These are phyloP conservation scores for Tridacna crocea DNA, from an alignment of 2,888 invertebrate genomes.

Conservation along the genomic window DNA sequence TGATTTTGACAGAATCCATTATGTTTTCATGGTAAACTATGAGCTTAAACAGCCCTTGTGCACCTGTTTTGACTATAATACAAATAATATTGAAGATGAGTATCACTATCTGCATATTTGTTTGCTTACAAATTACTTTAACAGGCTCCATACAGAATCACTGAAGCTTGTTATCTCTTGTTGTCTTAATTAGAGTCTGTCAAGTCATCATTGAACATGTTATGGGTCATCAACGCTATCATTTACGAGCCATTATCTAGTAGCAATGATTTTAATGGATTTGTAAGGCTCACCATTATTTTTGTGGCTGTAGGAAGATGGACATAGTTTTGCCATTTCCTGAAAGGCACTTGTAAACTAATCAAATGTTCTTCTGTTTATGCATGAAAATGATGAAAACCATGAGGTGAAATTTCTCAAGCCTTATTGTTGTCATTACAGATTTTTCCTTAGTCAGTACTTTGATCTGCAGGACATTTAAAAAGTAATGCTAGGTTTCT, in stretches of 20 bases:
- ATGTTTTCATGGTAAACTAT: no score
- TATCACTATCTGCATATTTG: conserved; percentile 17
- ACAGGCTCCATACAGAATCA: conserved; percentile 18
- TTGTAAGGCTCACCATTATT: not conserved
- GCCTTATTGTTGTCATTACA: no score
- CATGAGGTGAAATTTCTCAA: no score
- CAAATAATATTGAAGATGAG: conserved; percentile 17
- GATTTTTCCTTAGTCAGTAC: no score
- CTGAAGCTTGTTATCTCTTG: conserved; percentile 21
- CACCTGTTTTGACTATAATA: conserved; percentile 4
- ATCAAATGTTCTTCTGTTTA: no score
- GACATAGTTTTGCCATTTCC: no score
- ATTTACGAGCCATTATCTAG: conserved; percentile 20
- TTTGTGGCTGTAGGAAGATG: no score
- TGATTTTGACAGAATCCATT: no score
- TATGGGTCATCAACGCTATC: conserved; percentile 24
- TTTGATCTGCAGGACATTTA: no score
- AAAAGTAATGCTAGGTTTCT: no score
- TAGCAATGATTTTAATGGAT: conserved; percentile 6
- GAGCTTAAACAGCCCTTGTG: not conserved
- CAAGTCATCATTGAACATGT: conserved; percentile 13
- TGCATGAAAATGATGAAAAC: no score
- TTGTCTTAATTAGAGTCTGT: conserved; percentile 21
- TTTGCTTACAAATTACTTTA: conserved; percentile 10
- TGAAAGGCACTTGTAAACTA: no score